A percentile compares a stretch with the other conserved stretches of the same genome.
These are phyloP conservation scores for Stichopus chloronotus DNA, from an alignment of 35 echinoderm and acorn worm species.

Conservation along the genomic window DNA sequence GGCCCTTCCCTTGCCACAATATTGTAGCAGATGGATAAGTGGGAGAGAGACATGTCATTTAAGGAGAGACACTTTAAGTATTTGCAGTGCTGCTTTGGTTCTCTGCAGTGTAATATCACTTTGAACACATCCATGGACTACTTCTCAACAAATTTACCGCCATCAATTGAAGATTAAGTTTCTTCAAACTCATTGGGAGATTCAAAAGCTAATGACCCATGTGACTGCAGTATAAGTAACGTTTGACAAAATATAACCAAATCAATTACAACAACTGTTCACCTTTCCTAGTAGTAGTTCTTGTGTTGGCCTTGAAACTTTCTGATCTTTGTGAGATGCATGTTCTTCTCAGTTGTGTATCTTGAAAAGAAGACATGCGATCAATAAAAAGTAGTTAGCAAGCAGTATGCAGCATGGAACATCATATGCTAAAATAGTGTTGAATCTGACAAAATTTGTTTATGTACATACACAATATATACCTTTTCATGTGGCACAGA, in stretches of 20 bases:
- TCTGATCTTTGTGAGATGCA: neutral
- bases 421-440: too few relatives aligned
- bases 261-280: neutral
- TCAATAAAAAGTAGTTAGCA: too few relatives aligned
- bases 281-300: neutral
- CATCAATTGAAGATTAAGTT: neutral
- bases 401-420: too few relatives aligned
- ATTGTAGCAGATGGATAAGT: neutral
- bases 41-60: neutral
- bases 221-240: neutral
- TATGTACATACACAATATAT: slow-evolving; percentile 13
- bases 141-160: neutral
- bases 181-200: neutral
- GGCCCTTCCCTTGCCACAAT: neutral
- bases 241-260: neutral
- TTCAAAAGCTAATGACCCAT: neutral
- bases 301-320: neutral
- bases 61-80: too few relatives aligned
- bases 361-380: neutral
- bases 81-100: too few relatives aligned
- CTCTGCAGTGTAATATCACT: neutral
- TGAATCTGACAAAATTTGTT: too few relatives aligned
- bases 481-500: neutral
- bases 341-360: neutral
- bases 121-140: neutral